phyloP scores from a whole-genome alignment of 2,113 vertebrate genomes.

The Poecile atricapillus region DNA sequence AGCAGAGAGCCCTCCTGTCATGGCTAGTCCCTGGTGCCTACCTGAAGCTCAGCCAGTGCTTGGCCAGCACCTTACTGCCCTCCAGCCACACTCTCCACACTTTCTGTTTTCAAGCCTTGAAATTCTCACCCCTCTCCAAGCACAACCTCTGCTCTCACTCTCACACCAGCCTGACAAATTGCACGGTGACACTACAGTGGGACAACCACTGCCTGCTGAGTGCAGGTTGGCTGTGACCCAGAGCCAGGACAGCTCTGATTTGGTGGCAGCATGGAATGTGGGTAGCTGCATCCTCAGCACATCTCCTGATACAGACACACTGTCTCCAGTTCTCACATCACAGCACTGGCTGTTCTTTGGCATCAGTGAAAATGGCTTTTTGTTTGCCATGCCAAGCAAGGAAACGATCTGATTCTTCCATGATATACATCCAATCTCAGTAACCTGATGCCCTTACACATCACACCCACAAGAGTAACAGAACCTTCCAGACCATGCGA shows the following conservation, averaged over 20 bases:
- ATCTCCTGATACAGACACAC: neutral
- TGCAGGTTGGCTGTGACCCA: neutral
- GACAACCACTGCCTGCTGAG: neutral
- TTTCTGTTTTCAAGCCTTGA: neutral
- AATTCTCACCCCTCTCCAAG: neutral
- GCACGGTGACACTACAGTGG: fast-evolving
- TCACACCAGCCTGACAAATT: neutral
- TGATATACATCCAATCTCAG: neutral
- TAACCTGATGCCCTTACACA: neutral
- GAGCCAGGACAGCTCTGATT: neutral
- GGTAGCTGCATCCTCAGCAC: neutral
- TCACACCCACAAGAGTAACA: neutral
- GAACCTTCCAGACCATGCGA: neutral
- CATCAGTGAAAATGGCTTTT: neutral
- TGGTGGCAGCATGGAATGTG: neutral
- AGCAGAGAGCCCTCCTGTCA: neutral
- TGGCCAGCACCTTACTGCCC: neutral
- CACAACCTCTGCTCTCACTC: neutral
- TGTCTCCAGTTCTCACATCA: neutral
- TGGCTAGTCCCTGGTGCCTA: fast-evolving
- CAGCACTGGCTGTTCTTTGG: neutral
- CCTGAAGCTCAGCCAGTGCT: neutral
- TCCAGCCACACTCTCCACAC: neutral
- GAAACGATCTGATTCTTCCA: neutral
- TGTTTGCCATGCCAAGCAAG: neutral